phyloP scores from a whole-genome alignment of 2,113 vertebrate species.

The Plotosus lineatus region DNA sequence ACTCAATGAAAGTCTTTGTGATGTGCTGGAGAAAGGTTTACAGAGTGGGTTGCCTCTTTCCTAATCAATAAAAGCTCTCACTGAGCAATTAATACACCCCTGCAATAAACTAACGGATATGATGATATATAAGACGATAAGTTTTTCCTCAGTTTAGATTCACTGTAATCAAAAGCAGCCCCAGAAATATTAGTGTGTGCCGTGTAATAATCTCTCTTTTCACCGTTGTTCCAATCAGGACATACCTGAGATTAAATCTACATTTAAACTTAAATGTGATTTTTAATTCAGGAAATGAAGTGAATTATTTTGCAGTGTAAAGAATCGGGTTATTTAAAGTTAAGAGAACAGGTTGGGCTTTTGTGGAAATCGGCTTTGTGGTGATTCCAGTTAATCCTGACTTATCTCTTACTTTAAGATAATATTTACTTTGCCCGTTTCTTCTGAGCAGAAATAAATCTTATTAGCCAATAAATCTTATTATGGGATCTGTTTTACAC shows the following conservation, averaged over 20 bases:
- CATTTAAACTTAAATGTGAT: neutral
- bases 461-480: conserved; percentile 67
- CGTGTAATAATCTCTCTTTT: conserved; percentile 9
- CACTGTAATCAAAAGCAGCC: too few species aligned
- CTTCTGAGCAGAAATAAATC: conserved; percentile 70
- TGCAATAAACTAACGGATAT: too few species aligned
- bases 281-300: neutral
- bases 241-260: neutral
- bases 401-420: conserved; percentile 68
- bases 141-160: too few species aligned
- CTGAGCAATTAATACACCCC: too few species aligned
- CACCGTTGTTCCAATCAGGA: neutral
- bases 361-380: conserved; percentile 65
- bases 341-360: conserved; percentile 51
- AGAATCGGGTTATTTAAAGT: conserved; percentile 4
- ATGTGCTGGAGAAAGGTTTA: too few species aligned
- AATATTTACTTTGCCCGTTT: conserved; percentile 70
- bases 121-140: too few species aligned
- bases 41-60: too few species aligned
- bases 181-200: too few species aligned
- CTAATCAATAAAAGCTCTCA: too few species aligned
- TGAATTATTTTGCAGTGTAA: neutral
- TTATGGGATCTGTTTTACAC: conserved; percentile 74
- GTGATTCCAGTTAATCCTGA: conserved; percentile 65
- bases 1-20: too few species aligned